Evolutionary conservation across 2,113 vertebrate genomes (phyloP).

Genomic region (Sorex araneus): DNA sequence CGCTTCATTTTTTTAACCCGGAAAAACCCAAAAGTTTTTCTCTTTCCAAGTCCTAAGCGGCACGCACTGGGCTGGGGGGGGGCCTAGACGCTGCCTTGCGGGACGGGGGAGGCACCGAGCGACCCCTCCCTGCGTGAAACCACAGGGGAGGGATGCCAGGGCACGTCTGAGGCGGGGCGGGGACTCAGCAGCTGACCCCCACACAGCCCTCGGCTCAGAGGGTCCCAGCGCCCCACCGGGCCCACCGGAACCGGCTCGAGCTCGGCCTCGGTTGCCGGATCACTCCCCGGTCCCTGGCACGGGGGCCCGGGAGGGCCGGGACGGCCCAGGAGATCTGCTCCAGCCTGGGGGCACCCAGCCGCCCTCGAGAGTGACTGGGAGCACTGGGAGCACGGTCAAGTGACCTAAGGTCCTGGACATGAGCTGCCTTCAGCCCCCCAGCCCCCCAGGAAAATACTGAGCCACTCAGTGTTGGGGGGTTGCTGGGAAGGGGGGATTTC

Average conservation of each 20-base stretch:
- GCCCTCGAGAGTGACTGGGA: neutral
- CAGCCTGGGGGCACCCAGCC: neutral
- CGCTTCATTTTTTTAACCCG: too few species aligned
- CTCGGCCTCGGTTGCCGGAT: neutral
- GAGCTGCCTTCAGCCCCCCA: neutral
- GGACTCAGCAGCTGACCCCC: neutral
- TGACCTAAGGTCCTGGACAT: neutral
- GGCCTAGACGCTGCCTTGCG: neutral
- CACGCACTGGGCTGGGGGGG: neutral
- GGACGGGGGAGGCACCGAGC: neutral
- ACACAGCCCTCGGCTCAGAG: neutral
- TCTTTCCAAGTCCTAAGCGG: neutral
- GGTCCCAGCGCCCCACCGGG: neutral
- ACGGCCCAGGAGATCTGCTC: neutral
- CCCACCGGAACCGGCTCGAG: neutral
- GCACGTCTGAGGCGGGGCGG: conserved; percentile 31
- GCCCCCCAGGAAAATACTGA: neutral
- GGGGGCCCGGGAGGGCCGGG: neutral
- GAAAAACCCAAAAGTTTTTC: too few species aligned
- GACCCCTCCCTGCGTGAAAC: conserved; percentile 1
- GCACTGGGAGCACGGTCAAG: neutral
- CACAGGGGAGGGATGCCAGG: conserved; percentile 36
- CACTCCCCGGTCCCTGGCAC: neutral
- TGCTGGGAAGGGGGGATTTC: neutral
- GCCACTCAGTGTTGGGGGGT: neutral